Evolutionary conservation across 1,140 invertebrate species (phyloP), one percentile per base, ranked within the genome.

Genomic region (Pteromalus puparum): DNA sequence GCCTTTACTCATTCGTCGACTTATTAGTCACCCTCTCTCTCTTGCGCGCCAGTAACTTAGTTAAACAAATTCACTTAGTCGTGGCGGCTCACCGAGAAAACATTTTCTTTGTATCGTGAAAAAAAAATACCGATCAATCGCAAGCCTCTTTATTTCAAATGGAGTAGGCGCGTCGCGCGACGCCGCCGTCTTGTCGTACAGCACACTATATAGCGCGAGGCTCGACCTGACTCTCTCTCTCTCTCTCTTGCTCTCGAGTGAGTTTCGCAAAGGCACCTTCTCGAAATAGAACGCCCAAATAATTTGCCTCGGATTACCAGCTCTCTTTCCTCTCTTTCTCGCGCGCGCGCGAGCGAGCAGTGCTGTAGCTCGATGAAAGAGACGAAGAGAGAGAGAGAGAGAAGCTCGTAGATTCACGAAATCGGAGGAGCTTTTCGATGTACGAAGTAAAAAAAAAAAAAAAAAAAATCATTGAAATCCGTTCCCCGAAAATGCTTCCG

Each of bases 251-350:
- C 38, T 28, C 74, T 76, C 4, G 38, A 13, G 89, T 85, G 87
- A 89, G 90, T 93, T 93, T 93, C 92, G 92, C 91, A 93, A 93
- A 93, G 91, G 92, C 92, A 92, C 92, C 91, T 93, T 93, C 92
- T 93, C 90, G 90, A 93, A 93, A 93, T 93, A 93, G 92, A 92
- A 92, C 91, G 90, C 91, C 92, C 90, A 93, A 93, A 93, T 93
- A 93, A 93, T 93, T 93, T 93, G 91, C 91, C 89, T 93, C 92
- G 89, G 88, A 93, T 93, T 93, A 92, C 92, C 90, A 90, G 88
- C 87, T 65, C 81, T 81, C 83, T 65, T 79, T 81, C 53, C 42
- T 82, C 77, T 81, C 74, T 78, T 83, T 82, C 81, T 72, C 38
- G 38, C 67, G 7, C 81, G 48, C 38, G 38, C 67, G 7, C 34